Percentiles rank a stretch among this genome's conserved stretches.
Conservation (phyloP, 2,888 invertebrate species). For the Parapristionchus giblindavisi region DNA sequence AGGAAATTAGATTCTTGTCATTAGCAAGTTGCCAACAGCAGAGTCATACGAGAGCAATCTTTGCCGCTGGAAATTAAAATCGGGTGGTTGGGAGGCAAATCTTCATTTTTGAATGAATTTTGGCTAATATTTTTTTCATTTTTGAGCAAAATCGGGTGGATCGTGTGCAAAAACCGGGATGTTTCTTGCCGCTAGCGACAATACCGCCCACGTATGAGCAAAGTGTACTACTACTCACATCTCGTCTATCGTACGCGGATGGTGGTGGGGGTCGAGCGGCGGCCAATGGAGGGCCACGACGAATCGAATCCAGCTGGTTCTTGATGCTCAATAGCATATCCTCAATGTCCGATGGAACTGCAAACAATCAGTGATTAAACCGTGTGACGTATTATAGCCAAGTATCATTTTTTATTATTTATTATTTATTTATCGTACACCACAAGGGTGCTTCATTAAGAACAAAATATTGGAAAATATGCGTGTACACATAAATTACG, state of each 20-base stretch:
- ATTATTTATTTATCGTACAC: no score
- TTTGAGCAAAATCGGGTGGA: background rate
- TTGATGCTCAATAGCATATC: conserved; percentile 8
- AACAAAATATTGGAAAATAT: background rate
- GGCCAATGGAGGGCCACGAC: background rate
- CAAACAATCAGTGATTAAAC: background rate
- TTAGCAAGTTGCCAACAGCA: no score
- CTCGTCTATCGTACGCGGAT: conserved; percentile 29
- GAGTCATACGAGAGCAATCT: no score
- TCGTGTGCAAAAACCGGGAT: background rate
- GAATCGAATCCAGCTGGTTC: background rate
- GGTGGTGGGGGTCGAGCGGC: conserved; percentile 1
- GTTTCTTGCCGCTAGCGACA: background rate
- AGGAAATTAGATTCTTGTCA: no score
- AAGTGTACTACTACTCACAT: conserved; percentile 2
- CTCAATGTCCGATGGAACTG: background rate
- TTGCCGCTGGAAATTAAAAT: no score
- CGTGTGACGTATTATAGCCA: background rate
- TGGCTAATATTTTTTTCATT: background rate
- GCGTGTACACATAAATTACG: background rate
- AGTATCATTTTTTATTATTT: background rate
- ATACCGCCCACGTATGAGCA: background rate
- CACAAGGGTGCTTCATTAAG: no score
- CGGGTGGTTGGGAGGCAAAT: no score
- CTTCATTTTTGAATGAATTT: no score